Evolutionary conservation across 2,888 invertebrate species (phyloP).

Genomic region (Unio pictorum): DNA sequence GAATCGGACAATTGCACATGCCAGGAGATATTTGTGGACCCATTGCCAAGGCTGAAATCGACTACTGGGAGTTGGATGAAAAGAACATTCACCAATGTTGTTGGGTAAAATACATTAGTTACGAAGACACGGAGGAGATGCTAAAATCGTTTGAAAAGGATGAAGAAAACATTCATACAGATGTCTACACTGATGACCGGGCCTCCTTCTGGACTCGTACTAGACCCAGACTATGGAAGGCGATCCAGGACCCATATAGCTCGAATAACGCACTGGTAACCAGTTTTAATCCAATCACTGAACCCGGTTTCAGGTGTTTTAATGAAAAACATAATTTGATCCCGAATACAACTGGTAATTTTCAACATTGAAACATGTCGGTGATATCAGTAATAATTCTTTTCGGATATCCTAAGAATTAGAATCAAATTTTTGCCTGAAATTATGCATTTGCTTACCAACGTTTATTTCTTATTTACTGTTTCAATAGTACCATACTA

Average conservation of each 20-base stretch:
- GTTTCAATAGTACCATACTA: too few relatives aligned
- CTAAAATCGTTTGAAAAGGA: conserved; percentile 46
- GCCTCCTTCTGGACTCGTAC: conserved; percentile 28
- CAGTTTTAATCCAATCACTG: too few relatives aligned
- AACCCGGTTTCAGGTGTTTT: too few relatives aligned
- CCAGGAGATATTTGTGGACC: conserved; percentile 48
- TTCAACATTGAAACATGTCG: too few relatives aligned
- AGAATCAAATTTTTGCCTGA: too few relatives aligned
- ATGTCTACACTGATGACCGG: conserved; percentile 28
- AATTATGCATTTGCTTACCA: too few relatives aligned
- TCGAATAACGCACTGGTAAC: conserved; percentile 44
- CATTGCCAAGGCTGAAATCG: conserved; percentile 48
- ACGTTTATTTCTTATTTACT: too few relatives aligned
- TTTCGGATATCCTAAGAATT: too few relatives aligned
- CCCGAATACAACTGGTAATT: too few relatives aligned
- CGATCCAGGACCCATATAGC: conserved; percentile 46
- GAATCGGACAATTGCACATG: conserved; percentile 50
- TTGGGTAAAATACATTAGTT: conserved; percentile 57
- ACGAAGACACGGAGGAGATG: conserved; percentile 45
- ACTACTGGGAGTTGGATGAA: conserved; percentile 60
- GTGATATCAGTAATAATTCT: too few relatives aligned
- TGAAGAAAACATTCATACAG: conserved; percentile 33
- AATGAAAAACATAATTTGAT: too few relatives aligned
- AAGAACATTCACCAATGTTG: conserved; percentile 58
- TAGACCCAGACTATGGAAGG: conserved; percentile 45